phyloP scores from a whole-genome alignment of 1,140 invertebrate species.

The Pseudomyrmex cubaensis region DNA sequence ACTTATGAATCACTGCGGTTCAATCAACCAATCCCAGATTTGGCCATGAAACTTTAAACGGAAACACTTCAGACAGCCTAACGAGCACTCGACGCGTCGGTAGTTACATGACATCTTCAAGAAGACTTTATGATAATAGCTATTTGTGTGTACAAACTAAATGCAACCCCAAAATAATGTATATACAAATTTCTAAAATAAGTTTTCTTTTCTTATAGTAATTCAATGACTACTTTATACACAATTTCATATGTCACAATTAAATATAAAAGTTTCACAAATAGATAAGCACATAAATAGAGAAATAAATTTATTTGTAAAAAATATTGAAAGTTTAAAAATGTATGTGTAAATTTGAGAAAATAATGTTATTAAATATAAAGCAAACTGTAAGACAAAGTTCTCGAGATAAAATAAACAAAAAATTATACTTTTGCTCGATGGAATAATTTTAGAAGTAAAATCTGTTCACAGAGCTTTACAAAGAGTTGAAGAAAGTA shows the following conservation, averaged over 20 bases:
- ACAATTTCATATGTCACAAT: neutral
- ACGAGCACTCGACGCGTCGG: constrained; percentile 17
- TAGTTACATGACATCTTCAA: constrained; percentile 28
- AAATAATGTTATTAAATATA: neutral
- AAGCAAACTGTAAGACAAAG: neutral
- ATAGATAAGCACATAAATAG: neutral
- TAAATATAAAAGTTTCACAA: neutral
- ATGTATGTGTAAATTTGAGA: neutral
- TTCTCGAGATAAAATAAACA: neutral
- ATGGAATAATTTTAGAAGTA: neutral
- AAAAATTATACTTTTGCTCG: neutral
- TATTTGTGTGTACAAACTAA: neutral
- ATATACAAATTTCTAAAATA: too few species aligned
- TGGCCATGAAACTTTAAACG: constrained; percentile 39
- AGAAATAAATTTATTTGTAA: neutral
- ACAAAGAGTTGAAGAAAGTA: neutral
- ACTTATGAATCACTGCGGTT: constrained; percentile 32
- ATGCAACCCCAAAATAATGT: neutral
- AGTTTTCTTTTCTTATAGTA: neutral
- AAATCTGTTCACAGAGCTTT: neutral
- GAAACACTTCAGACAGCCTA: constrained; percentile 44
- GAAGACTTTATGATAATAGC: neutral
- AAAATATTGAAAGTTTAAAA: neutral
- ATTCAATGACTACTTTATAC: neutral
- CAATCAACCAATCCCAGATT: constrained; percentile 19